Evolutionary conservation across 2,113 vertebrate species (phyloP).

Genomic region (Antennarius striatus): DNA sequence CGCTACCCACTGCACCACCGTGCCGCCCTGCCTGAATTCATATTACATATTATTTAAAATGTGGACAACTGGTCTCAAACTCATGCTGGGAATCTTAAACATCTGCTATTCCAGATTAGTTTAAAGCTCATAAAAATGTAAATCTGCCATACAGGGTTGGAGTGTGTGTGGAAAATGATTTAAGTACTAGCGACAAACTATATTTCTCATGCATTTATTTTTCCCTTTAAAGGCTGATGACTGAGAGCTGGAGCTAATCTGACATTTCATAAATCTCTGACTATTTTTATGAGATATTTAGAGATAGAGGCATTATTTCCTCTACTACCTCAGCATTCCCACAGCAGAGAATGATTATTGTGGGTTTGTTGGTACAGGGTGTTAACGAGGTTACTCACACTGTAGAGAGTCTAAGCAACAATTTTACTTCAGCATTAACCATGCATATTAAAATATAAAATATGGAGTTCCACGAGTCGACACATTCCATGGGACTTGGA

Average conservation of each 20-base stretch:
- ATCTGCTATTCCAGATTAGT: slow-evolving; percentile 58
- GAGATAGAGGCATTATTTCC: slow-evolving; percentile 54
- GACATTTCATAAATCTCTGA: slow-evolving; percentile 56
- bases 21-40: slow-evolving; percentile 20
- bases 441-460: slow-evolving; percentile 47
- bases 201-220: slow-evolving; percentile 58
- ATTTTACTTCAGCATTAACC: slow-evolving; percentile 47
- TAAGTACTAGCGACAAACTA: slow-evolving; percentile 57
- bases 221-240: slow-evolving; percentile 54
- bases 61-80: slow-evolving; percentile 49
- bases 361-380: slow-evolving; percentile 38
- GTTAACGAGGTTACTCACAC: slow-evolving; percentile 55
- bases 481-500: slow-evolving; percentile 25
- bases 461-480: slow-evolving; percentile 4
- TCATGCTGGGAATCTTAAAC: slow-evolving; percentile 39
- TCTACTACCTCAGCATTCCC: slow-evolving; percentile 46
- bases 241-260: slow-evolving; percentile 63
- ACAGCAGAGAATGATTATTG: slow-evolving; percentile 35
- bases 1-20: no score
- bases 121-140: slow-evolving; percentile 72
- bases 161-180: slow-evolving; percentile 49
- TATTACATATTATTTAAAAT: slow-evolving; percentile 35
- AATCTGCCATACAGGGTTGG: slow-evolving; percentile 58
- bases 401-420: slow-evolving; percentile 45
- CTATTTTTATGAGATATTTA: slow-evolving; percentile 57